Conservation (phyloP, 2,113 vertebrate genomes). For the Ia io region DNA sequence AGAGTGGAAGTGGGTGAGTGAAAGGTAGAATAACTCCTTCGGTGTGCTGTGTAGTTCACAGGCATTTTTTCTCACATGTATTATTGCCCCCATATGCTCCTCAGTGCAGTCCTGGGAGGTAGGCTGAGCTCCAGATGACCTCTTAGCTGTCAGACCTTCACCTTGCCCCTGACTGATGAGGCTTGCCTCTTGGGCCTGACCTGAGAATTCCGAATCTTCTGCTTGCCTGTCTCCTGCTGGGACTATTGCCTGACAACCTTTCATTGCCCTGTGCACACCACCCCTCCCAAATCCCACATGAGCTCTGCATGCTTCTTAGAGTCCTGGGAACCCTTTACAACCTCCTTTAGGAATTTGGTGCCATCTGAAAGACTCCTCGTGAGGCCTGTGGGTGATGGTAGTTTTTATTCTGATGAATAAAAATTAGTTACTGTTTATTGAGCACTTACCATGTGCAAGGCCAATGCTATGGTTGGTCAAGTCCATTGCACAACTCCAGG, state of each 20-base stretch:
- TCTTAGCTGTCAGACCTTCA: constrained; percentile 57
- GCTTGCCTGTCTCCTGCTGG: constrained; percentile 34
- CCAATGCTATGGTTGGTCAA: neutral
- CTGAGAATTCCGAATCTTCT: constrained; percentile 17
- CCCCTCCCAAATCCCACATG: neutral
- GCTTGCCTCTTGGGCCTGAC: constrained; percentile 23
- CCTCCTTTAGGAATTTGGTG: neutral
- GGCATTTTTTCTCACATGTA: neutral
- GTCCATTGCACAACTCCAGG: neutral
- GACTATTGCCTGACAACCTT: neutral
- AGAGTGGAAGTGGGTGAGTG: neutral
- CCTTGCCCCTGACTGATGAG: constrained; percentile 59
- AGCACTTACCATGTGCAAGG: neutral
- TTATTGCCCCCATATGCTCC: neutral
- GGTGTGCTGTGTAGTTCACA: accelerated
- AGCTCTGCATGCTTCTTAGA: neutral
- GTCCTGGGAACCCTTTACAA: neutral
- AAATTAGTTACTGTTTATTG: neutral
- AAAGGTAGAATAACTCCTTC: neutral
- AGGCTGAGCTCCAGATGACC: neutral
- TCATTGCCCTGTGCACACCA: neutral
- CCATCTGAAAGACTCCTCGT: neutral
- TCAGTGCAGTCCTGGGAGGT: neutral
- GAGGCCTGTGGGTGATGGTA: neutral
- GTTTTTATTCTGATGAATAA: neutral